Base-by-base conservation (phyloP, 2,888 invertebrate species). In the Athalia circularis region DNA sequence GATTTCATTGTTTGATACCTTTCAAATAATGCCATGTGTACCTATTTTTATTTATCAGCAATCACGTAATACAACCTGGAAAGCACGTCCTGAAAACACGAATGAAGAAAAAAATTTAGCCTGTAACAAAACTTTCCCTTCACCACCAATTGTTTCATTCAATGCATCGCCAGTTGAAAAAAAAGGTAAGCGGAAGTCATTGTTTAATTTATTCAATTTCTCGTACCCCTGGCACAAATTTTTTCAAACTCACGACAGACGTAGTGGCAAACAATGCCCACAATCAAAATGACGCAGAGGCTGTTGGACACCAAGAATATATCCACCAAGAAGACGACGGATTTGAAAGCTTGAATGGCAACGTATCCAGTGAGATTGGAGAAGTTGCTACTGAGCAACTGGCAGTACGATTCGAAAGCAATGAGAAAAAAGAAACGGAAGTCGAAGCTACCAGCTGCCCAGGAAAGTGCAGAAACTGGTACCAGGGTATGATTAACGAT, bases 261-360 rank as follows among this genome's bases (percentile, higher is more conserved):
- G 57, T 43, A 72, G 70, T 3, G 45, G 70, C 45, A 15, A 57
- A 59, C 6, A 59, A 59, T 5, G 45, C 59, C 3, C 47, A 72
- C 7, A 47, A 59, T 13, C 47, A 72, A 52, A n/a, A 9, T 2
- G 50, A 67, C 29, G 4, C 15, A 11, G 67, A 50, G 45, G 11
- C 57, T 7, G 57, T 59, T 72, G 47, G 13, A 15, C 57, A 45
- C 59, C 72, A 72, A n/a, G 57, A 72, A 72, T 72, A 72, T 70
- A 84, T 88, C 43, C 90, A 90, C 80, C 90, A 89, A 92, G 96
- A 87, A 81, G 96, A 96, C 86, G 96, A 96, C 87, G 96, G 96
- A 11, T 96, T 96, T 86, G 96, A 96, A 91, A 96, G 96, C 88
- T 92, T 96, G 7, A 96, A 95, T 85, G 96, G 96, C 8, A 96